phyloP scores from a whole-genome alignment of 2,888 invertebrate species.

The Byasa hedistus region DNA sequence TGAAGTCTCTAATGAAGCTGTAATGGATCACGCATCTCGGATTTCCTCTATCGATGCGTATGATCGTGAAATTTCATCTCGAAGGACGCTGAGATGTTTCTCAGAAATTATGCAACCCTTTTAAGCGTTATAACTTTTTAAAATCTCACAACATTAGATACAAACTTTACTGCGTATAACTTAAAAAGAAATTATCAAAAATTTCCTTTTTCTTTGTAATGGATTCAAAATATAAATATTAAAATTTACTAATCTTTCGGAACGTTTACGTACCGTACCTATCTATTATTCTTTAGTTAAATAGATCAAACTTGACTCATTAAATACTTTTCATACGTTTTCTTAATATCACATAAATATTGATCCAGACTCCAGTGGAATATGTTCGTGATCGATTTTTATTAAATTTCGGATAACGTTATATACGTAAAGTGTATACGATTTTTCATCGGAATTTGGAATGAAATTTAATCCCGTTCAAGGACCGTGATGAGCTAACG shows the following conservation, averaged over 20 bases:
- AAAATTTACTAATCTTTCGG: too few species aligned
- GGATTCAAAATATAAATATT: too few species aligned
- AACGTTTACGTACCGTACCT: too few species aligned
- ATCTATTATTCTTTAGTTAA: too few species aligned
- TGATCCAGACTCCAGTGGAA: neutral
- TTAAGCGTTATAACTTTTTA: too few species aligned
- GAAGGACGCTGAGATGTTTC: neutral
- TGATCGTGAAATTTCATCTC: neutral
- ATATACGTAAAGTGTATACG: neutral
- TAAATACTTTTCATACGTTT: neutral
- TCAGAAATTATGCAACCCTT: neutral
- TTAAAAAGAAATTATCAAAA: too few species aligned
- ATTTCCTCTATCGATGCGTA: slow-evolving; percentile 8
- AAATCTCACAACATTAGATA: too few species aligned
- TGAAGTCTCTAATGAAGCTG: slow-evolving; percentile 9
- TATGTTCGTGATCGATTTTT: too few species aligned
- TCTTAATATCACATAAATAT: neutral
- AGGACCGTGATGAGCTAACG: slow-evolving; percentile 5
- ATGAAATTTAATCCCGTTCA: neutral
- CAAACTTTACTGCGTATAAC: too few species aligned
- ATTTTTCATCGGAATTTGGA: neutral
- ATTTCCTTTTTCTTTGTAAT: too few species aligned
- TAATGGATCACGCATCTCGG: slow-evolving; percentile 15
- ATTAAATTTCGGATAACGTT: too few species aligned
- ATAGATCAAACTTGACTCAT: too few species aligned